Evolutionary conservation across 2,113 vertebrate genomes (phyloP).

Genomic region (Hippocampus guttulatus): DNA sequence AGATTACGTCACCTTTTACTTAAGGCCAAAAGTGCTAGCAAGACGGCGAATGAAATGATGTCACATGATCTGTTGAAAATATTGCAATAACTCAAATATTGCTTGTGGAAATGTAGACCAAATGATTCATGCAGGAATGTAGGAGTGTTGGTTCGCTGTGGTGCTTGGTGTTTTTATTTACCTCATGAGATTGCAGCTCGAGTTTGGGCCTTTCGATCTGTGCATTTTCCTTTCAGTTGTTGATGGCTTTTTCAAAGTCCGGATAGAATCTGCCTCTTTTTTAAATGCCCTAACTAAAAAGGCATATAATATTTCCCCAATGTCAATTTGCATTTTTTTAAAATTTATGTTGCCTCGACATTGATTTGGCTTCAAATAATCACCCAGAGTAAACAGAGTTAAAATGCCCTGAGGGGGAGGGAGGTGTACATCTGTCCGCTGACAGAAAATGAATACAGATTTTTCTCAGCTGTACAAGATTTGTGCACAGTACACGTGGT

Average conservation of each 20-base stretch:
- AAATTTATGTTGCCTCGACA: not conserved
- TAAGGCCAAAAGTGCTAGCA: not conserved
- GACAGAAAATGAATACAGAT: conserved; percentile 31
- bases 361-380: conserved; percentile 2
- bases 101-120: not conserved
- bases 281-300: conserved; percentile 1
- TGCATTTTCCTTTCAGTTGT: not conserved
- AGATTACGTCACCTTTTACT: not conserved
- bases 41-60: not conserved
- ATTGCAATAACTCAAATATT: not conserved
- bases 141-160: conserved; percentile 12
- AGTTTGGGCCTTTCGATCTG: conserved; percentile 5
- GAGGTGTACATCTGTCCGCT: conserved; percentile 35
- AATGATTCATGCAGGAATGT: conserved; percentile 11
- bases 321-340: not conserved
- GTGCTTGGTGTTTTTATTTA: conserved; percentile 19
- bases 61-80: not conserved
- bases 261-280: not conserved
- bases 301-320: not conserved
- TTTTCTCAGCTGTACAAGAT: conserved; percentile 14
- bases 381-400: conserved; percentile 5
- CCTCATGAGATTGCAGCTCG: conserved; percentile 15
- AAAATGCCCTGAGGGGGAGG: conserved; percentile 11
- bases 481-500: not conserved
- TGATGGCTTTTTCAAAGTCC: not conserved